Evolutionary conservation across 2,797 vertebrate genomes (phyloP).

Genomic region (Lagocephalus sceleratus): DNA sequence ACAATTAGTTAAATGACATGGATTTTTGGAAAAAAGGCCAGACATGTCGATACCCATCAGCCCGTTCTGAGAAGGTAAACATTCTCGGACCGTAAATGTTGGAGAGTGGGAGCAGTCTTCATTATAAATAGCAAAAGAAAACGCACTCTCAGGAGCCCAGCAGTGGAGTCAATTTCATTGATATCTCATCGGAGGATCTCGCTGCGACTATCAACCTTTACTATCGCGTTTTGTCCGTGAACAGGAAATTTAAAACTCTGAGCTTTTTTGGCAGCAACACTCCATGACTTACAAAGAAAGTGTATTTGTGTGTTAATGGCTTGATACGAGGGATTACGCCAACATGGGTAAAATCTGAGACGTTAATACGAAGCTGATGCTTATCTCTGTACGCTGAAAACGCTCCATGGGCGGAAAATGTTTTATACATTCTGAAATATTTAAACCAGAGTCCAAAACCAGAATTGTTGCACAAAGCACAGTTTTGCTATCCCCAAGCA

Average conservation of each 20-base stretch:
- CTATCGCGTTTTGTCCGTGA: constrained; percentile 12
- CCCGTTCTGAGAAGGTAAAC: constrained; percentile 8
- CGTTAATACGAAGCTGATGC: constrained; percentile 1
- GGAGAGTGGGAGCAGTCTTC: too few relatives aligned
- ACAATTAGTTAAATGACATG: constrained; percentile 42
- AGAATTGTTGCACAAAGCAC: constrained; percentile 10
- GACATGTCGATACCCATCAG: constrained; percentile 30
- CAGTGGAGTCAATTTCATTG: constrained; percentile 16
- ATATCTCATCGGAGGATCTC: constrained; percentile 30
- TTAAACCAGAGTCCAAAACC: not conserved
- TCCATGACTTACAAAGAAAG: constrained; percentile 14
- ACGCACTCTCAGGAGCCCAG: not conserved
- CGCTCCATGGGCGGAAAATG: not conserved
- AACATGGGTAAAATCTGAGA: not conserved
- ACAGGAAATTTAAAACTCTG: constrained; percentile 52
- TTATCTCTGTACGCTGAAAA: constrained; percentile 16
- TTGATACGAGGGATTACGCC: not conserved
- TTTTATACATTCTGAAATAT: too few relatives aligned
- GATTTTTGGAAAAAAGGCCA: constrained; percentile 38
- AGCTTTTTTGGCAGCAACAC: constrained; percentile 12
- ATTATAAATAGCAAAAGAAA: too few relatives aligned
- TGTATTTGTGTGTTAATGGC: constrained; percentile 4
- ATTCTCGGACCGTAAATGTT: too few relatives aligned
- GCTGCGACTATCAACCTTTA: constrained; percentile 26
- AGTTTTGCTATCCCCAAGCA: constrained; percentile 2